Percentiles rank a stretch among this genome's conserved stretches.
Conservation (phyloP, 2,113 vertebrate genomes). For the Jacana jacana region DNA sequence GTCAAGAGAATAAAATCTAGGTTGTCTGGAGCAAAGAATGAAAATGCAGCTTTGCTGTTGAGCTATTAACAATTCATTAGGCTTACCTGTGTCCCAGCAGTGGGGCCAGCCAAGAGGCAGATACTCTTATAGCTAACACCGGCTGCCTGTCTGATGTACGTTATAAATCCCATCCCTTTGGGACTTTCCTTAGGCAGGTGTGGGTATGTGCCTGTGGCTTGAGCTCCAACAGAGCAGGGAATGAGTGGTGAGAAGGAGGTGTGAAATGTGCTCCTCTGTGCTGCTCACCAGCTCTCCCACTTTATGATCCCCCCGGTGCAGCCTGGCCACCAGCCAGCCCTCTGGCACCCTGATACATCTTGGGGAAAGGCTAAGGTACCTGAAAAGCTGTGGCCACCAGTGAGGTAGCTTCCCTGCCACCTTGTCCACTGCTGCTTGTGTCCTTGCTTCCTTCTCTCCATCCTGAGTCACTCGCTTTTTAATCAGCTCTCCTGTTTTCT, state of each 20-base stretch:
- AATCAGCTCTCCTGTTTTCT: background rate
- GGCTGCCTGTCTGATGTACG: background rate
- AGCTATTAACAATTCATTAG: conserved; percentile 28
- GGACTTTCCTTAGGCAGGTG: background rate
- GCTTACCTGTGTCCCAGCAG: background rate
- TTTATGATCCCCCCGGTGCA: background rate
- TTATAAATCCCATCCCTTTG: background rate
- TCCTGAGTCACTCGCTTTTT: background rate
- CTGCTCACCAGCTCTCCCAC: background rate
- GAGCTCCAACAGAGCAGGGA: background rate
- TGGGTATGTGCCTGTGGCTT: background rate
- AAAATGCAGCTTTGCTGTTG: conserved; percentile 2
- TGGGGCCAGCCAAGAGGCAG: background rate
- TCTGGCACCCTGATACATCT: background rate
- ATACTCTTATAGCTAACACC: background rate
- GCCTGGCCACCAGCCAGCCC: background rate
- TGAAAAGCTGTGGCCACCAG: background rate
- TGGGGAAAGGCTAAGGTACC: background rate
- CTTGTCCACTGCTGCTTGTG: fast-evolving
- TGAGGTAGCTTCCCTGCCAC: background rate
- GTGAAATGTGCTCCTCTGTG: fast-evolving
- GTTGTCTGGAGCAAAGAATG: background rate
- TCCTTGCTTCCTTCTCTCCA: background rate
- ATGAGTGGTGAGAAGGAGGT: background rate
- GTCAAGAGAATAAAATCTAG: background rate